A percentile compares a stretch with the other conserved stretches of the same genome.
Evolutionary conservation across 2,888 invertebrate species (phyloP).

Genomic region (Embidobia sp.): DNA sequence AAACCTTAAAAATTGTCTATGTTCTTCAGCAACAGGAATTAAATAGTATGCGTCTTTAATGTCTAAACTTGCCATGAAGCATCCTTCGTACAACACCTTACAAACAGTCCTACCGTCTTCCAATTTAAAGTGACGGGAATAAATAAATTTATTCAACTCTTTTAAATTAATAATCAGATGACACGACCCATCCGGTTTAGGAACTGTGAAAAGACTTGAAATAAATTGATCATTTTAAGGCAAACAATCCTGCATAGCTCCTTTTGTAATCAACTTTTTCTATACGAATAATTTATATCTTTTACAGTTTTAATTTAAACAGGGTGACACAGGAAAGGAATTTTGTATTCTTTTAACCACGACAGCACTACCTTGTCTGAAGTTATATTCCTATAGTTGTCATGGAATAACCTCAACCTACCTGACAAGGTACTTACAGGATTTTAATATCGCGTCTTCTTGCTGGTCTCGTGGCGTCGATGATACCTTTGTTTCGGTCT

Average conservation of each 20-base stretch:
- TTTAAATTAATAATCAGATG: slow-evolving; percentile 21
- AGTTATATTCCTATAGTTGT: slow-evolving; percentile 23
- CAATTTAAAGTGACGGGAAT: slow-evolving; percentile 46
- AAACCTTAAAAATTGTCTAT: slow-evolving; percentile 63
- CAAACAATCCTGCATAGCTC: too few species aligned
- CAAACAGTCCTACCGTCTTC: slow-evolving; percentile 43
- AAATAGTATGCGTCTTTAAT: slow-evolving; percentile 13
- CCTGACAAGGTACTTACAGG: slow-evolving; percentile 1
- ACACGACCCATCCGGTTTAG: slow-evolving; percentile 39
- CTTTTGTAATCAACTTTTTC: too few species aligned
- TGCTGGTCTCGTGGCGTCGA: background rate
- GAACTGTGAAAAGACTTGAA: slow-evolving; percentile 20
- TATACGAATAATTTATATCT: too few species aligned
- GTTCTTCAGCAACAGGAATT: slow-evolving; percentile 31
- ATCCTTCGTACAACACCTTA: slow-evolving; percentile 8
- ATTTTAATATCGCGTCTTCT: background rate
- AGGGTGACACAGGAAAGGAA: slow-evolving; percentile 15
- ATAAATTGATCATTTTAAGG: slow-evolving; percentile 22
- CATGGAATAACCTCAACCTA: background rate
- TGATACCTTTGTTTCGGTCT: background rate
- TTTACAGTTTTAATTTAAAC: too few species aligned
- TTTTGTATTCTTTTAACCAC: slow-evolving; percentile 44
- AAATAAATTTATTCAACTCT: slow-evolving; percentile 31
- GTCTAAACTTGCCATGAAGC: slow-evolving; percentile 45
- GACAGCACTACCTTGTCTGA: slow-evolving; percentile 29